These are phyloP conservation scores for Distichodus sexfasciatus DNA, from an alignment of 2,797 vertebrate genomes.

Conservation along the genomic window DNA sequence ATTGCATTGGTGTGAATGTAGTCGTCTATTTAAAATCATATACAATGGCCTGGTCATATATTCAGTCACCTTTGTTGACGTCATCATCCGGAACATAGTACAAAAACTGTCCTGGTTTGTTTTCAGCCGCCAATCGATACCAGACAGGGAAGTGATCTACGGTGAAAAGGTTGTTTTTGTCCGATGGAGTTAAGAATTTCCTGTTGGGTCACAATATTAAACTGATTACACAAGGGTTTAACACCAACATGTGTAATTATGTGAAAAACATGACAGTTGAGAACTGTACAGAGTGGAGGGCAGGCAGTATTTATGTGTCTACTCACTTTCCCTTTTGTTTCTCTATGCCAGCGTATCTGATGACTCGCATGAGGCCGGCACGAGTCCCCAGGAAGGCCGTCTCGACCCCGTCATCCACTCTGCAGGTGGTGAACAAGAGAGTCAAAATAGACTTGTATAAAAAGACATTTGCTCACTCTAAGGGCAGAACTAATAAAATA, in stretches of 20 bases:
- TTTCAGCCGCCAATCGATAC: slow-evolving; percentile 90
- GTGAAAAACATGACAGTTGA: neutral
- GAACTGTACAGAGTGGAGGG: neutral
- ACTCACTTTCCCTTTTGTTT: slow-evolving; percentile 83
- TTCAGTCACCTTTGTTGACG: slow-evolving; percentile 75
- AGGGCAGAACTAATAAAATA: too few species aligned
- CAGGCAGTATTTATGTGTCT: neutral
- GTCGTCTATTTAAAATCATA: too few species aligned
- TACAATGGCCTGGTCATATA: too few species aligned
- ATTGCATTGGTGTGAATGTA: too few species aligned
- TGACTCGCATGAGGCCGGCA: slow-evolving; percentile 82
- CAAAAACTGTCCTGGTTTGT: slow-evolving; percentile 83
- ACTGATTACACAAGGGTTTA: neutral
- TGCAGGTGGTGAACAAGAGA: slow-evolving; percentile 50
- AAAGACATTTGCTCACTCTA: too few species aligned
- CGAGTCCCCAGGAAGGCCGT: slow-evolving; percentile 90
- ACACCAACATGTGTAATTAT: neutral
- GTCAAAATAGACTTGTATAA: neutral
- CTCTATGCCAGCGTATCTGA: slow-evolving; percentile 82
- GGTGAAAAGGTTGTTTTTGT: slow-evolving; percentile 88
- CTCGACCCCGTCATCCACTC: slow-evolving; percentile 78
- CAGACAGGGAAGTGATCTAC: slow-evolving; percentile 92
- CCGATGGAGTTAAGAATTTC: slow-evolving; percentile 79
- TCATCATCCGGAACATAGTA: slow-evolving; percentile 75
- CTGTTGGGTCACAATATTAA: slow-evolving; percentile 60